Base-by-base conservation (phyloP, 2,113 vertebrate species). In the Hirundichthys speculiger region DNA sequence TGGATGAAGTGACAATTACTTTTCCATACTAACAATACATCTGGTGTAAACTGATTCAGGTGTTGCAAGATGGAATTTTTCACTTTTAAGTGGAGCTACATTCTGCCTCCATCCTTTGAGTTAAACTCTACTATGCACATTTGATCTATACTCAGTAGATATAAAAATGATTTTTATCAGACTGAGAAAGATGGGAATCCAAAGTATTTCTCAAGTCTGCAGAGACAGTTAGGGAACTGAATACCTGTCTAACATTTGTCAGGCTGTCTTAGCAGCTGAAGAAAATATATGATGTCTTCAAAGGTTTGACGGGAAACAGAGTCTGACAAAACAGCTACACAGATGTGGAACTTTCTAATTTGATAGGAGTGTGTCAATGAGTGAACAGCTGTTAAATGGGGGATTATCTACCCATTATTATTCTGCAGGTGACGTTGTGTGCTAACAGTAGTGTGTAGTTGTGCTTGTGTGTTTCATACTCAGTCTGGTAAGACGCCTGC, bases 401-500 rank as follows among this genome's bases (percentile, higher is more conserved):
- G 30, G 30, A 34, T 34, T 10, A 34, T 34, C 5, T 34, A 10
- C 30, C 11, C 11, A 34, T 34, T 34, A 34, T 34, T 34, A 34
- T 34, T 34, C 30, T 7, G 30, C 30, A 34, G 30, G 30, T 34
- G 30, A 34, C 21, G 9, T n/a, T 4, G n/a, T 13, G 2, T 19
- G 13, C 38, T 27, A 18, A 9, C 19, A 15, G 8, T 22, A 39
- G 7, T 6, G 21, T 42, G 14, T 27, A 3, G 25, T 1, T 18
- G 3, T n/a, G 34, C 20, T 34, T 41, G 69, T 30, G 38, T 47
- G 50, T 8, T 38, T 4, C 91, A 8, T 94, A 98, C 97, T 99
- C 95, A 48, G 95, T 94, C 88, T 98, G 96, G 85, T 98, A 96
- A 22, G 95, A 93, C 1, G 94, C 90, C 85, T 95, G 95, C 90